Evolutionary conservation across 2,113 vertebrate species (phyloP), one percentile per base, ranked within the genome.

Genomic region (Otus sunia): DNA sequence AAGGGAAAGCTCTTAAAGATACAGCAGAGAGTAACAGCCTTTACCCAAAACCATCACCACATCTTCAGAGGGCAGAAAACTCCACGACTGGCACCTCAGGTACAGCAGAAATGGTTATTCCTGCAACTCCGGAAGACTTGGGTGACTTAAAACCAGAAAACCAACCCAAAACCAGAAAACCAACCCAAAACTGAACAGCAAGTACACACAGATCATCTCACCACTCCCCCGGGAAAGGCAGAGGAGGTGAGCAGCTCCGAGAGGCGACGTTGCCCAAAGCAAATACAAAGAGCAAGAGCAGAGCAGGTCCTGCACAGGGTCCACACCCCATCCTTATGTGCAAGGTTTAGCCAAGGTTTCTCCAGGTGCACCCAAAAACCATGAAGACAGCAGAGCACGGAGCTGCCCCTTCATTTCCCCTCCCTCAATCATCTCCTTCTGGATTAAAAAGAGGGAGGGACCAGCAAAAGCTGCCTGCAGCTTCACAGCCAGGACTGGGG

Each of bases 161-260:
- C 0, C 7, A 67, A 29, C 13, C 21, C 71, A 12, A 64, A 81
- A 15, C n/a, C 34, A 82, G 21, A 22, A 76, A 41, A 41, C 39
- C 39, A 13, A 41, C 39, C 39, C 39, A 41, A 41, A 41, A 41
- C 13, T 5, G 13, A 41, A 41, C 39, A 41, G 39, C 39, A 41
- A 41, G 39, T 41, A 41, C 39, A n/a, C n/a, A n/a, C n/a, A 43
- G 26, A 27, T 5, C 20, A 6, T 2, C 21, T 47, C 66, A 27
- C 34, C 1, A 3, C 43, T 41, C 41, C 23, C 41, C 26, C 1
- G 0, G 8, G 53, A 58, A 15, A 36, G 37, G 32, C 1, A 0
- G 29, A 73, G 27, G 29, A 34, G 14, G 22, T 9, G 53, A 75
- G 14, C 0, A 0, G 62, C 34, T 64, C 69, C 7, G 2, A 15